Base-by-base conservation (phyloP, 1,140 invertebrate genomes). In the Sarcophaga peregrina region DNA sequence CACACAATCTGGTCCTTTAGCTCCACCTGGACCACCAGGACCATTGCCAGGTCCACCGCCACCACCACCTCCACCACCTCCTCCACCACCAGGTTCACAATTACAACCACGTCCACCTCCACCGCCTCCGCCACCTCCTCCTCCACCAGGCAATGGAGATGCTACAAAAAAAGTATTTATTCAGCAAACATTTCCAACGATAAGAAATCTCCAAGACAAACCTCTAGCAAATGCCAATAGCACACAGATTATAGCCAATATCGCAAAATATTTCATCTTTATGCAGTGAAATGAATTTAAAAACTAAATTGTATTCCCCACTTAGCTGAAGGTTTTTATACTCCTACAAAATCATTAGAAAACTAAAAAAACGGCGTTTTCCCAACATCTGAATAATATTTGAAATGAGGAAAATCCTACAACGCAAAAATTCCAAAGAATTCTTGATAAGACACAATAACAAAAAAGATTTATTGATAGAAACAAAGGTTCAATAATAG, bases 21-120 rank as follows among this genome's bases (percentile, higher is more conserved):
- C 73, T 11, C 80, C 83, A 45, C 83, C 83, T 20, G 78, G 46
- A 8, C 83, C 83, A 46, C 83, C 82, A 50, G 80, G 80, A 37
- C 83, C 83, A 82, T 81, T 54, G 17, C 83, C 83, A 45, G 11
- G 25, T 8, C 83, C 83, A 48, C 80, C 83, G 62, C 80, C 80
- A n/a, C 82, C 82, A 11, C 83, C 83, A 15, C 80, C 80, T 20
- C 83, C 83, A 13, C 80, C 80, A 11, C 83, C 83, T 13, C 78
- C 83, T 9, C 83, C 83, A 4, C 83, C 80, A 25, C 80, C 80
- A 0, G 17, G 50, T 37, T 25, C 54, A 68, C 62, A 46, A 48
- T 52, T 52, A n/a, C 37, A n/a, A 20, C 54, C 80, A 11, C 54
- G 15, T 62, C 46, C 46, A 11, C 80, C 52, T 8, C 80, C 80